Percentiles rank a stretch among this genome's conserved stretches.
phyloP scores from a whole-genome alignment of 2,888 invertebrate species.

The Tinea trinotella region DNA sequence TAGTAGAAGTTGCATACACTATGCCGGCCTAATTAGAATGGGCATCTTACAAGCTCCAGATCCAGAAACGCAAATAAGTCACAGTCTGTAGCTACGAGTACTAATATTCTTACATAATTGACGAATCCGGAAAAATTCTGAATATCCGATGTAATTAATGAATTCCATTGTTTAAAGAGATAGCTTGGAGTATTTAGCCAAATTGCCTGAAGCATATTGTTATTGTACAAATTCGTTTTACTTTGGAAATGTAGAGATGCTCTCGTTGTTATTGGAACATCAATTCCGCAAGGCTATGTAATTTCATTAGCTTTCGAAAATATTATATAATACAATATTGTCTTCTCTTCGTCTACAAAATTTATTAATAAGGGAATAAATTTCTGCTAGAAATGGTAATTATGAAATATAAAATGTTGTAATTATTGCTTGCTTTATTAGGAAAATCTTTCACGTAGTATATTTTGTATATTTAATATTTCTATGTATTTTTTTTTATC shows the following conservation, averaged over 20 bases:
- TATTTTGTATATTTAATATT: no score
- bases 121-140: conserved; percentile 4
- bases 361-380: no score
- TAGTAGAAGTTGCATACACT: no score
- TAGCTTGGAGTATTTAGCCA: conserved; percentile 1
- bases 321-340: neutral
- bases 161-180: neutral
- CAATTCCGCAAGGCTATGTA: neutral
- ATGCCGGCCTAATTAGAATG: no score
- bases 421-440: no score
- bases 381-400: no score
- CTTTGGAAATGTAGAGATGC: neutral
- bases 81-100: neutral
- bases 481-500: no score
- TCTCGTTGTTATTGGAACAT: neutral
- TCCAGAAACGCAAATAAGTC: no score
- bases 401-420: no score
- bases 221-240: conserved; percentile 5
- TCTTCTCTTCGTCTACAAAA: no score
- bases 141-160: neutral
- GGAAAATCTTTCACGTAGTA: no score
- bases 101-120: neutral
- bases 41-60: no score
- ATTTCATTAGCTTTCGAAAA: neutral
- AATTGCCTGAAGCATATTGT: neutral